These are phyloP conservation scores for Tyria jacobaeae DNA, from an alignment of 2,888 invertebrate species.

Conservation along the genomic window DNA sequence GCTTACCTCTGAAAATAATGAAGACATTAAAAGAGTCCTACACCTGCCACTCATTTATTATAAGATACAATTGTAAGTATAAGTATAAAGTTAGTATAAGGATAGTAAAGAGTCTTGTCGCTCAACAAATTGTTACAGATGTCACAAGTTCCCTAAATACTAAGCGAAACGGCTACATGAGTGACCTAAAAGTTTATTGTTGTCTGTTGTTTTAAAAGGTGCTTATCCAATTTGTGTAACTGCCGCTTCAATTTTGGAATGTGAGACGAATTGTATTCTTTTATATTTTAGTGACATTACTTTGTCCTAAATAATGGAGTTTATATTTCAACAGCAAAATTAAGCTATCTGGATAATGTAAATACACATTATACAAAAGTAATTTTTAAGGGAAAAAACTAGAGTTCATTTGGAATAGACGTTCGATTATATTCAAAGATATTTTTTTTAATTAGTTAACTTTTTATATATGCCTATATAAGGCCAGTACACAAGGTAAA, in stretches of 20 bases:
- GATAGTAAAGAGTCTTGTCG: slow-evolving; percentile 16
- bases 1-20: slow-evolving; percentile 9
- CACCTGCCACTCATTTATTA: slow-evolving; percentile 27
- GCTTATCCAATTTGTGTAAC: slow-evolving; percentile 29
- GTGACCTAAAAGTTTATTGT: slow-evolving; percentile 43
- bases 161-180: slow-evolving; percentile 26
- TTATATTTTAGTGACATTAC: background rate
- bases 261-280: slow-evolving; percentile 17
- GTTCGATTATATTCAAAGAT: too few species aligned
- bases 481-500: too few species aligned
- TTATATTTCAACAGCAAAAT: background rate
- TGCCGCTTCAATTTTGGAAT: slow-evolving; percentile 25
- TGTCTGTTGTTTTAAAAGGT: slow-evolving; percentile 31
- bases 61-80: slow-evolving; percentile 20
- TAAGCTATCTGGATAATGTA: background rate
- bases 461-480: too few species aligned
- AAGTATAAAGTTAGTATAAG: slow-evolving; percentile 23
- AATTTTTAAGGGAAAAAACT: too few species aligned
- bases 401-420: too few species aligned
- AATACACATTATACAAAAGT: too few species aligned
- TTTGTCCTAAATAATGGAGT: too few species aligned
- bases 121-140: slow-evolving; percentile 15
- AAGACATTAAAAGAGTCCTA: background rate
- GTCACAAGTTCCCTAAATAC: slow-evolving; percentile 38
- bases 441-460: too few species aligned